phyloP scores from a whole-genome alignment of 53 echinoderm and acorn worm genomes.

The Patiria pectinifera region DNA sequence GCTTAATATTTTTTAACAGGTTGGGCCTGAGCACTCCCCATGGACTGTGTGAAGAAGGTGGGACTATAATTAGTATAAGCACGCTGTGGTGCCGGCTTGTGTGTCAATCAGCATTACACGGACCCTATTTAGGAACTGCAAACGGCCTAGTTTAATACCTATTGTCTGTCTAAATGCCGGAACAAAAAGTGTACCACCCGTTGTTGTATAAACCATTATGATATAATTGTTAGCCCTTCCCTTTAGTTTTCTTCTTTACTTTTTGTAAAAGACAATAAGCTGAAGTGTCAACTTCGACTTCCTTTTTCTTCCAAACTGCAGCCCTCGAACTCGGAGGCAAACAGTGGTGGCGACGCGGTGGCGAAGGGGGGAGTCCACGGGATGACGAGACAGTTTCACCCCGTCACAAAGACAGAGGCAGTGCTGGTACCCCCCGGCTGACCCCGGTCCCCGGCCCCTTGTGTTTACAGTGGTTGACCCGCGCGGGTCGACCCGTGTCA shows the following conservation, averaged over 20 bases:
- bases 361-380: not conserved
- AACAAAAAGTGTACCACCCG: not conserved
- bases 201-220: not conserved
- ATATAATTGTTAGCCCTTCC: not conserved
- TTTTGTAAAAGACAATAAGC: not conserved
- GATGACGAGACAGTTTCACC: slow-evolving; percentile 13
- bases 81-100: too few relatives aligned
- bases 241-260: not conserved
- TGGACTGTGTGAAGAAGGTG: too few relatives aligned
- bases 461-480: slow-evolving; percentile 63
- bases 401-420: slow-evolving; percentile 11
- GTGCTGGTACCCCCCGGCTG: not conserved
- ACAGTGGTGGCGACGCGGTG: slow-evolving; percentile 54
- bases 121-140: too few relatives aligned
- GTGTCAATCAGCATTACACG: too few relatives aligned
- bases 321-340: slow-evolving; percentile 14
- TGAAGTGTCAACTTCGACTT: slow-evolving; percentile 23
- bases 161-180: not conserved
- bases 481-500: slow-evolving; percentile 19
- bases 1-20: too few relatives aligned
- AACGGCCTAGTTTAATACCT: not conserved
- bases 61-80: too few relatives aligned
- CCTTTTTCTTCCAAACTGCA: not conserved
- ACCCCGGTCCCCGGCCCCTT: slow-evolving; percentile 14
- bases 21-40: too few relatives aligned